Percentiles rank a stretch among this genome's conserved stretches.
Evolutionary conservation across 2,797 vertebrate genomes (phyloP).

Genomic region (Acestrorhynchus altus): DNA sequence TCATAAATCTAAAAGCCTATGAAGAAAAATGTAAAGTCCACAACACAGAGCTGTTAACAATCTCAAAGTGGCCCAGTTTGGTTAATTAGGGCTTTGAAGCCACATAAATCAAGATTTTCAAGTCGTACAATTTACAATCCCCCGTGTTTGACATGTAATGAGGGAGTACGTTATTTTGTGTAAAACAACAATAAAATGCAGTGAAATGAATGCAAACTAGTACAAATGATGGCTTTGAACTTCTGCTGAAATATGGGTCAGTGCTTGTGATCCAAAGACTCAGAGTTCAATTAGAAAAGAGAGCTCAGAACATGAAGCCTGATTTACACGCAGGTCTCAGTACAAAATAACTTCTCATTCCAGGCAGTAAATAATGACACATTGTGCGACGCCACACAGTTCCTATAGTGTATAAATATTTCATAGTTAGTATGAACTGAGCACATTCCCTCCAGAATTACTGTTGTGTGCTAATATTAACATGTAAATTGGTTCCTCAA

Average conservation of each 20-base stretch:
- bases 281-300: constrained; percentile 44
- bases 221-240: constrained; percentile 47
- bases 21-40: not conserved
- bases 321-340: not conserved
- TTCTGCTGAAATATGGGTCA: constrained; percentile 39
- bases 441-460: not conserved
- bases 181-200: not conserved
- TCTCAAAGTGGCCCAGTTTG: not conserved
- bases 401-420: not conserved
- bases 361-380: not conserved
- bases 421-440: not conserved
- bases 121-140: too few species aligned
- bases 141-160: not conserved
- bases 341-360: not conserved
- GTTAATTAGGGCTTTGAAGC: too few species aligned
- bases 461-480: not conserved
- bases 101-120: not conserved
- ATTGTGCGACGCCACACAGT: not conserved
- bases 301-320: constrained; percentile 46
- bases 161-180: not conserved
- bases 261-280: constrained; percentile 41
- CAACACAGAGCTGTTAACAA: not conserved
- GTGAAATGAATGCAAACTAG: not conserved
- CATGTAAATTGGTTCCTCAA: constrained; percentile 13
- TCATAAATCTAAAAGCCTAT: not conserved